Conservation (phyloP, 2,888 invertebrate genomes). For the Pandemis cinnamomeana region DNA sequence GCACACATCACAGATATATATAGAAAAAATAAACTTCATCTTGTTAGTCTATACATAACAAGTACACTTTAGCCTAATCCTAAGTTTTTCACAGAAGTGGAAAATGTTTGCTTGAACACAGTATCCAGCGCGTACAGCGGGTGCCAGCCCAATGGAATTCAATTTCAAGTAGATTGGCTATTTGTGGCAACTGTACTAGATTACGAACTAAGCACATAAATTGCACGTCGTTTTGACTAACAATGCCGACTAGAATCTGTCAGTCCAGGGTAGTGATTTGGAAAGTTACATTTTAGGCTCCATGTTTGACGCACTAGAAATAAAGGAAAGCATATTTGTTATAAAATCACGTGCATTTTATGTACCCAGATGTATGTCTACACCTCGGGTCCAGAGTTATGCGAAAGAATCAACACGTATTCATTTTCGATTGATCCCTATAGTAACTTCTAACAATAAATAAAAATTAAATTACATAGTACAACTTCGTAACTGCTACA, state of each 20-base stretch:
- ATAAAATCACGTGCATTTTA: neutral
- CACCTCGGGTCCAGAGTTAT: neutral
- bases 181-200: slow-evolving; percentile 12
- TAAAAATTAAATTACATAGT: slow-evolving; percentile 69
- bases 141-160: slow-evolving; percentile 38
- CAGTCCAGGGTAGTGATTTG: neutral
- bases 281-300: neutral
- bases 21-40: slow-evolving; percentile 75
- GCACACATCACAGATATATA: slow-evolving; percentile 75
- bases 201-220: slow-evolving; percentile 11
- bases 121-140: slow-evolving; percentile 21
- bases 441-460: slow-evolving; percentile 66
- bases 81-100: slow-evolving; percentile 52
- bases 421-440: slow-evolving; percentile 60
- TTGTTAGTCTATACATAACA: slow-evolving; percentile 70
- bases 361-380: neutral
- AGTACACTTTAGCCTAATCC: slow-evolving; percentile 70
- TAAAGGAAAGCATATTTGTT: neutral
- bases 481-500: slow-evolving; percentile 55
- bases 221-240: neutral
- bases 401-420: slow-evolving; percentile 60
- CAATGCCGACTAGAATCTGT: slow-evolving; percentile 4
- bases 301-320: neutral
- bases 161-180: slow-evolving; percentile 37
- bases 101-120: slow-evolving; percentile 40